These are phyloP conservation scores for Eulemur albifrons DNA, from an alignment of 2,797 vertebrate species.

Conservation along the genomic window DNA sequence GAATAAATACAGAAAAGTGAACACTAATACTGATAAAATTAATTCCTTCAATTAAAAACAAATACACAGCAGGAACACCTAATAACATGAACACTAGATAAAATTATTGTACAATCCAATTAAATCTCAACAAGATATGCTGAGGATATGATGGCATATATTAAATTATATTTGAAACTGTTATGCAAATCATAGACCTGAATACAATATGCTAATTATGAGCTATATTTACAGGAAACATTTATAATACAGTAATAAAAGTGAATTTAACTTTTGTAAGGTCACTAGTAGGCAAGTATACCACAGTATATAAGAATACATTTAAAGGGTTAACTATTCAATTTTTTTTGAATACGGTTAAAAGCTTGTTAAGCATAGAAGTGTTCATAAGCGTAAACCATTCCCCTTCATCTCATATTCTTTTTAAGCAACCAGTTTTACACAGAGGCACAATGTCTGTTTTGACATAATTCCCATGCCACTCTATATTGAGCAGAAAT, in stretches of 20 bases:
- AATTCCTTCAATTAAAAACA: slow-evolving; percentile 78
- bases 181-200: slow-evolving; percentile 72
- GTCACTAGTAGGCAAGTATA: neutral
- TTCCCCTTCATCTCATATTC: neutral
- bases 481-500: neutral
- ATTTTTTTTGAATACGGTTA: neutral
- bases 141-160: slow-evolving; percentile 67
- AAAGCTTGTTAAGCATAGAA: neutral
- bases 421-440: neutral
- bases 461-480: neutral
- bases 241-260: neutral
- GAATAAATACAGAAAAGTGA: slow-evolving; percentile 36
- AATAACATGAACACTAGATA: slow-evolving; percentile 65
- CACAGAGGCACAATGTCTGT: neutral
- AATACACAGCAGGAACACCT: slow-evolving; percentile 57
- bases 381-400: neutral
- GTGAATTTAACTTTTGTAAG: neutral
- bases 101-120: slow-evolving; percentile 79
- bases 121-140: slow-evolving; percentile 79
- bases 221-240: neutral
- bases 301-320: accelerated
- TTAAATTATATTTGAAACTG: slow-evolving; percentile 74
- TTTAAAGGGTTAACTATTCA: neutral
- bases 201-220: slow-evolving; percentile 36
- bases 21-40: slow-evolving; percentile 69